Base-by-base conservation (phyloP, 30 jellyfish, hydroid and myxozoan species). In the Aurelia aurita complex sp. Pacific region DNA sequence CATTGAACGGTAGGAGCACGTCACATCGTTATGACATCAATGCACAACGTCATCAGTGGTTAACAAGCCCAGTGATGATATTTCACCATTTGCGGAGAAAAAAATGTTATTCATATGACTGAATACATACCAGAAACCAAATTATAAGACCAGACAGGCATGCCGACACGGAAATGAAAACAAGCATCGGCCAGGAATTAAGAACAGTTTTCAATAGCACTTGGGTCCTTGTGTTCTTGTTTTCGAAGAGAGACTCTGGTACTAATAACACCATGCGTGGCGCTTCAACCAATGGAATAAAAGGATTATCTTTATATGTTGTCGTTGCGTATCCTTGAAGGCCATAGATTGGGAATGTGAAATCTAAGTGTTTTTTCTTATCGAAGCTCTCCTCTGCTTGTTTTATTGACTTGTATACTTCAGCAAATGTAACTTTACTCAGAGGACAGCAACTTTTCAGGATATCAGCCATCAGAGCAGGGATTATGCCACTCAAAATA, bases 111-210 rank as follows among this genome's bases (percentile, higher is more conserved):
- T 38, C 29, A 51, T 0, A 55, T 14, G 43, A 36, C 23, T 29
- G 52, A 4, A 15, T 10, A 34, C 19, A 5, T 72, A 94, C 98
- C 96, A 94, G 66, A 43, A 84, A 73, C 98, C 98, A 94, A 51
- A 94, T 94, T 59, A 89, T 87, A 4, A 94, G 90, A 18, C 98
- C 98, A 69, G 97, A 80, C 50, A 94, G 81, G 54, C 90, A 81
- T 15, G 98, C 98, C 1, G 98, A 94, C 50, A 88, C 98, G 0
- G 90, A 76, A 13, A 94, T 94, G 66, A 94, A 94, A 13, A 87
- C 89, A 53, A 94, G 74, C 98, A 94, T 94, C 2, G 98, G 98
- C 98, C 98, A 94, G n/a, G 98, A 91, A 64, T 94, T 94, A 32
- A 88, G 86, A 11, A 94, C 83, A 3, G 98, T 94, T 29, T 74